Conservation (phyloP, 1,140 invertebrate species). For the Heterodera schachtii region DNA sequence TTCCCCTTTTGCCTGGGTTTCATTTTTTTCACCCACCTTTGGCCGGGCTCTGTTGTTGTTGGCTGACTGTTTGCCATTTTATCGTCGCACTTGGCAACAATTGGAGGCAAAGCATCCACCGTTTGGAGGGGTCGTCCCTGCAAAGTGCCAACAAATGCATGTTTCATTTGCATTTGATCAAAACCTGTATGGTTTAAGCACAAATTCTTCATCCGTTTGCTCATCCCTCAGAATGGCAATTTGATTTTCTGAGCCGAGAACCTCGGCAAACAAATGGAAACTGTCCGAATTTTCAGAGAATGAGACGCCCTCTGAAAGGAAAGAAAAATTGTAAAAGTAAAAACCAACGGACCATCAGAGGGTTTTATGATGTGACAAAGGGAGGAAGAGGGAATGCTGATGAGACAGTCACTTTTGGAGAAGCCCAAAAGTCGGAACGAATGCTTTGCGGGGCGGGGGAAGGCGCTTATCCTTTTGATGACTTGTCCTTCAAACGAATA, state of each 20-base stretch:
- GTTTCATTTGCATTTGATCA: too few species aligned
- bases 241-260: slow-evolving; percentile 36
- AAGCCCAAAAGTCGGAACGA: slow-evolving; percentile 20
- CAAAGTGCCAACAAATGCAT: slow-evolving; percentile 12
- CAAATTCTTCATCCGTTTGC: slow-evolving; percentile 30
- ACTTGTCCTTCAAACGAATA: not conserved
- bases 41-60: not conserved
- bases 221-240: slow-evolving; percentile 31
- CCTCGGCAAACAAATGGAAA: slow-evolving; percentile 38
- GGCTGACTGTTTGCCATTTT: not conserved
- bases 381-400: slow-evolving; percentile 18
- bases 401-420: not conserved
- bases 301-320: not conserved
- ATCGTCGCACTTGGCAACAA: slow-evolving; percentile 3
- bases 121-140: slow-evolving; percentile 34
- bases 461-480: not conserved
- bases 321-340: not conserved
- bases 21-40: not conserved
- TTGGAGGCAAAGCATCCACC: slow-evolving; percentile 37
- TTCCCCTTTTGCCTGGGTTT: not conserved
- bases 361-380: not conserved
- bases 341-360: too few species aligned
- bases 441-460: not conserved
- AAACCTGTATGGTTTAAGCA: slow-evolving; percentile 38
- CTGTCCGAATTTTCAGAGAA: slow-evolving; percentile 25